phyloP scores from a whole-genome alignment of 2,797 vertebrate species.

The Cephalopachus bancanus region DNA sequence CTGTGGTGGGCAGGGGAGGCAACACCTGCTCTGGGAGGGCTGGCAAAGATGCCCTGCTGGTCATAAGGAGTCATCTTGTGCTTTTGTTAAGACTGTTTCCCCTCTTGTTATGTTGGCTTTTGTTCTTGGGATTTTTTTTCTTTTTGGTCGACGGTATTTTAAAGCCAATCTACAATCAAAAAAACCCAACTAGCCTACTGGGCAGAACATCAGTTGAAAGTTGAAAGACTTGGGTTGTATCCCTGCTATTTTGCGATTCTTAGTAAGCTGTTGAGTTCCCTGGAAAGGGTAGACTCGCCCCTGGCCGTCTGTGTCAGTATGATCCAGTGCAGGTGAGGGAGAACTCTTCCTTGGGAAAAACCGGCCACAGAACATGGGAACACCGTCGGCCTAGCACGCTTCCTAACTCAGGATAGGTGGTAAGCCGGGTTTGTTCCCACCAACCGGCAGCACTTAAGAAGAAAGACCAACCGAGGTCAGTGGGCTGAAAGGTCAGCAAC shows the following conservation, averaged over 20 bases:
- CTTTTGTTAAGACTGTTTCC: neutral
- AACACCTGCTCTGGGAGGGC: neutral
- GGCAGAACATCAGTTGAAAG: neutral
- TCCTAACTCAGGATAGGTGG: neutral
- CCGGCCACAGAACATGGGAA: neutral
- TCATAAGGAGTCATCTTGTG: neutral
- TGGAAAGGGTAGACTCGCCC: conserved; percentile 32
- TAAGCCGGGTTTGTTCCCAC: neutral
- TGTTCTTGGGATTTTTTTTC: conserved; percentile 22
- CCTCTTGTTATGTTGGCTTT: neutral
- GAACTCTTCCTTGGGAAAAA: conserved; percentile 52
- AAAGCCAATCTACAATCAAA: conserved; percentile 29
- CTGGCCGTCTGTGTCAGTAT: neutral
- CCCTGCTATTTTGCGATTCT: conserved; percentile 30
- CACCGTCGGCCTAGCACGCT: neutral
- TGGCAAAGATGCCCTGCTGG: neutral
- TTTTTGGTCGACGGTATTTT: conserved; percentile 14
- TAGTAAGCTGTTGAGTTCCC: conserved; percentile 44
- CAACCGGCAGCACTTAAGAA: conserved; percentile 2
- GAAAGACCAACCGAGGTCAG: neutral
- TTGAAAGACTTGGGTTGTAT: neutral
- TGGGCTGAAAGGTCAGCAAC: conserved; percentile 51
- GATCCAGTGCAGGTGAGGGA: conserved; percentile 37
- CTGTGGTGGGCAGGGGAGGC: neutral
- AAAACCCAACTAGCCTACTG: neutral